Conservation (phyloP, 2,113 vertebrate species). For the Nycticorax nycticorax region DNA sequence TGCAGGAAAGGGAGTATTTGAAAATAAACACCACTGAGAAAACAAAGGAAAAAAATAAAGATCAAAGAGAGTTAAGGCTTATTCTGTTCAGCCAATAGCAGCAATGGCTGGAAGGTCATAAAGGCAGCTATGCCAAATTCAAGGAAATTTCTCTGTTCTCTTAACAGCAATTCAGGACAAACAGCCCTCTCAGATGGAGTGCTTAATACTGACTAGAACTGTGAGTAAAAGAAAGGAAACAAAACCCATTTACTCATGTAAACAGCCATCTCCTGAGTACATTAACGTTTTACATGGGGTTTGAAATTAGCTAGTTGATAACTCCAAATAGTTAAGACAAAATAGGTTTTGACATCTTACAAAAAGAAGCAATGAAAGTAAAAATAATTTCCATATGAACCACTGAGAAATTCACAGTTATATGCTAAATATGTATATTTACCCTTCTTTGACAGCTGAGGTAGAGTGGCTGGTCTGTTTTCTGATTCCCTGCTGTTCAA, state of each 20-base stretch:
- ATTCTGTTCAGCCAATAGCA: not conserved
- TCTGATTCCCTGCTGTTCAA: slow-evolving; percentile 6
- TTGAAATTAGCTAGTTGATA: not conserved
- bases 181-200: not conserved
- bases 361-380: not conserved
- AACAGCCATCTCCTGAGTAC: not conserved
- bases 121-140: not conserved
- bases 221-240: not conserved
- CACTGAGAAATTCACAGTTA: not conserved
- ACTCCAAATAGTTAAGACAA: not conserved
- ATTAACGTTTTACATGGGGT: not conserved
- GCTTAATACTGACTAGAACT: not conserved
- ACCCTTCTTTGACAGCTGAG: slow-evolving; percentile 74
- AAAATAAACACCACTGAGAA: not conserved
- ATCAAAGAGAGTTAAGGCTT: not conserved
- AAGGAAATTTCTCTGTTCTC: not conserved
- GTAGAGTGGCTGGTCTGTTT: slow-evolving; percentile 36
- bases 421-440: slow-evolving; percentile 24
- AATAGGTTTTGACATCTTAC: not conserved
- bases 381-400: not conserved
- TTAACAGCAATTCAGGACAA: not conserved
- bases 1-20: not conserved
- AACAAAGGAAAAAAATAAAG: not conserved
- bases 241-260: not conserved
- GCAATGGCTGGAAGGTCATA: not conserved